A percentile compares a stretch with the other conserved stretches of the same genome.
Evolutionary conservation across 2,113 vertebrate genomes (phyloP).

Genomic region (Rafetus swinhoei): DNA sequence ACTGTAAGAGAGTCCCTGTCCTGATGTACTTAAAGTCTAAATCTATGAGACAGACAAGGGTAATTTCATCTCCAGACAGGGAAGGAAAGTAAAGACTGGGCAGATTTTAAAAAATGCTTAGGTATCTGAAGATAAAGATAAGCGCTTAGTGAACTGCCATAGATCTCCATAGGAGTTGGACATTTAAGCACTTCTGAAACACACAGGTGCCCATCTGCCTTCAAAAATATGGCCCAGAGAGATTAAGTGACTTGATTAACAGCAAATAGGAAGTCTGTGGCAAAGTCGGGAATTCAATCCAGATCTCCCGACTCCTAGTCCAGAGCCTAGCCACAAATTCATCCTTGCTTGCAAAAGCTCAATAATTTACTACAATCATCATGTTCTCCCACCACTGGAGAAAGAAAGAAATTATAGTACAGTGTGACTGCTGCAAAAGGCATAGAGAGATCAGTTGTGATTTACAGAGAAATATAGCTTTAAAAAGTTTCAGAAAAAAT

Average conservation of each 20-base stretch:
- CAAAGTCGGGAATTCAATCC: neutral
- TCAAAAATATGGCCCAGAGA: neutral
- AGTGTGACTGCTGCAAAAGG: neutral
- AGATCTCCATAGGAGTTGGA: neutral
- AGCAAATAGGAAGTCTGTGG: neutral
- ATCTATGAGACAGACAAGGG: neutral
- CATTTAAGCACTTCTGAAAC: neutral
- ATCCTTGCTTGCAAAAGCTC: neutral
- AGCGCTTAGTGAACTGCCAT: neutral
- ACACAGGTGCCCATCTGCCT: neutral
- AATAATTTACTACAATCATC: neutral
- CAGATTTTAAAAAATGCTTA: neutral
- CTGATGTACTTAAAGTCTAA: neutral
- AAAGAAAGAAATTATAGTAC: neutral
- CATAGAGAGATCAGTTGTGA: slow-evolving; percentile 25
- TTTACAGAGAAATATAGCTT: slow-evolving; percentile 45
- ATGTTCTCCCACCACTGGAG: neutral
- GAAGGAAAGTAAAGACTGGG: neutral
- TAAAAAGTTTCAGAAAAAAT: slow-evolving; percentile 47
- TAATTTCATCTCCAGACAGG: neutral
- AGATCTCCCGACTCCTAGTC: neutral
- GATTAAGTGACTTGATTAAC: neutral
- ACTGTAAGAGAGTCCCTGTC: neutral
- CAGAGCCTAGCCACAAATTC: neutral
- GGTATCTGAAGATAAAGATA: neutral